Conservation (phyloP, 2,888 invertebrate species). For the Cacoxenus indagator region DNA sequence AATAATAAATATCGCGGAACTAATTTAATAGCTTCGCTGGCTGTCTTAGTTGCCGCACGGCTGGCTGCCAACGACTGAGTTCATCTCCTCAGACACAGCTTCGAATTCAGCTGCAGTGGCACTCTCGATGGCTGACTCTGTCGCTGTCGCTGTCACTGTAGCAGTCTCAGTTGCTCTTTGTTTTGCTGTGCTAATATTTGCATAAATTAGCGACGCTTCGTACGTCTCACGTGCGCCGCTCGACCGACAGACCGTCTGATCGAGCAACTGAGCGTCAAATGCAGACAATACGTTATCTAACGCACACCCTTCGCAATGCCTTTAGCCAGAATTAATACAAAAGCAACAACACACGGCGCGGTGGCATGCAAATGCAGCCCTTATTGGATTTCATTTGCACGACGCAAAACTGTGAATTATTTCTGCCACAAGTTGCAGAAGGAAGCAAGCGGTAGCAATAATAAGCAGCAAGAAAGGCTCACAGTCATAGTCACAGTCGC, state of each 20-base stretch:
- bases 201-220: constrained; percentile 66
- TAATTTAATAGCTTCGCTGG: constrained; percentile 55
- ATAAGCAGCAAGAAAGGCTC: neutral
- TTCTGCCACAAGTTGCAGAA: constrained; percentile 41
- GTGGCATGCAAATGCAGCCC: constrained; percentile 49
- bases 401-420: constrained; percentile 28
- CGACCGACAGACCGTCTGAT: no score
- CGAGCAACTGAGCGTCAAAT: constrained; percentile 50
- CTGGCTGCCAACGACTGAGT: neutral
- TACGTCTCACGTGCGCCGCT: constrained; percentile 53
- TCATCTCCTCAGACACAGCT: no score
- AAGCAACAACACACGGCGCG: neutral
- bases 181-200: constrained; percentile 63
- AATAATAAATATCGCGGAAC: constrained; percentile 68
- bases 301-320: constrained; percentile 1
- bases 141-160: constrained; percentile 19
- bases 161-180: neutral
- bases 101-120: neutral
- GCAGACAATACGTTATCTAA: constrained; percentile 49
- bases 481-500: neutral
- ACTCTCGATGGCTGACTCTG: constrained; percentile 24
- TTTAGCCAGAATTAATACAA: neutral
- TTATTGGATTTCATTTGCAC: constrained; percentile 28
- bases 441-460: neutral
- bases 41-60: neutral